Evolutionary conservation across 2,113 vertebrate genomes (phyloP).

Genomic region (Eulacestoma nigropectus): DNA sequence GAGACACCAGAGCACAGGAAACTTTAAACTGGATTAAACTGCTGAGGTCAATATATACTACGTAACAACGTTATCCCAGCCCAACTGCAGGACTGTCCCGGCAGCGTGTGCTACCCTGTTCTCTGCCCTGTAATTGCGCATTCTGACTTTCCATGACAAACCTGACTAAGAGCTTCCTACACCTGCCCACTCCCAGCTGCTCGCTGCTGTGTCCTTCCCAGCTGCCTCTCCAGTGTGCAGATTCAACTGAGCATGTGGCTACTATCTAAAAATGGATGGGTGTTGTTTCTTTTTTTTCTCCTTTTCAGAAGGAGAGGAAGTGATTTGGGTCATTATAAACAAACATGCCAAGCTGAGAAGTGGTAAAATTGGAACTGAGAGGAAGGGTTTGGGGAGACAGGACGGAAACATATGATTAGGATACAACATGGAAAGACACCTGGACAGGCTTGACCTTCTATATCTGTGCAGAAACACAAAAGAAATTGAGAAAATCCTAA

Average conservation of each 20-base stretch:
- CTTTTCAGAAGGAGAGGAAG: constrained; percentile 8
- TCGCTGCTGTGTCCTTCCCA: not conserved
- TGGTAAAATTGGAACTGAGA: not conserved
- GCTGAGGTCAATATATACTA: not conserved
- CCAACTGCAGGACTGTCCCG: not conserved
- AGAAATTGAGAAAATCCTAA: not conserved
- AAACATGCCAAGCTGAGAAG: not conserved
- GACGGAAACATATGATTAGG: not conserved
- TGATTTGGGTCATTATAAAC: constrained; percentile 13
- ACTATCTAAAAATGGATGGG: constrained; percentile 23
- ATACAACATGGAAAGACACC: not conserved
- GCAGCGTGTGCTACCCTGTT: not conserved
- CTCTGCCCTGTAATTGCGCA: not conserved
- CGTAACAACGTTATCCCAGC: not conserved
- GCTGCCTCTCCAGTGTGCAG: not conserved
- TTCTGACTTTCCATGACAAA: constrained; percentile 7
- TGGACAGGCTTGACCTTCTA: not conserved
- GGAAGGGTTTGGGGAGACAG: not conserved
- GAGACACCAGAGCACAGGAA: not conserved
- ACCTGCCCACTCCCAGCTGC: constrained; percentile 23
- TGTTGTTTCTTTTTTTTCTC: not conserved
- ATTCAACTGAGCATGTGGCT: not conserved
- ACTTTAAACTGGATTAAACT: not conserved
- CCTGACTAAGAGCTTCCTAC: constrained; percentile 34
- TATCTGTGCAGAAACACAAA: not conserved